Percentiles rank a stretch among this genome's conserved stretches.
phyloP scores from a whole-genome alignment of 2,888 invertebrate genomes.

The Byasa hedistus region DNA sequence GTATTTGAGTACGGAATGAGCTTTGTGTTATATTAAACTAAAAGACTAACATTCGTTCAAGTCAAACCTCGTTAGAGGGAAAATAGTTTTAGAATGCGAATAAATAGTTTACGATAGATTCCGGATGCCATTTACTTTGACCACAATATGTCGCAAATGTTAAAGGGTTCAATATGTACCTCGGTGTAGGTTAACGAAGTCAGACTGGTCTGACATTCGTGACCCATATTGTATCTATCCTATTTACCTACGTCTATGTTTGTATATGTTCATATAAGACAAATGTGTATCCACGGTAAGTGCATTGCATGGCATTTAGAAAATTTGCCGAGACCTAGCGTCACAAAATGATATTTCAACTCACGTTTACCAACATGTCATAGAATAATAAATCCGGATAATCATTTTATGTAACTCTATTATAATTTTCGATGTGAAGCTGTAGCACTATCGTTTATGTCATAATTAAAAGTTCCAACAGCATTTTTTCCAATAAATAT shows the following conservation, averaged over 20 bases:
- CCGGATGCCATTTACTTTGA: background rate
- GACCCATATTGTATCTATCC: background rate
- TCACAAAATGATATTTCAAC: background rate
- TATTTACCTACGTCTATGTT: background rate
- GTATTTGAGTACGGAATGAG: background rate
- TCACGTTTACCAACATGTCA: background rate
- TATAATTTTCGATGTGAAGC: background rate
- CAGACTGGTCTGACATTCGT: background rate
- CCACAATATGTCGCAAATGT: slow-evolving; percentile 1
- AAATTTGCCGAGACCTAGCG: slow-evolving; percentile 14
- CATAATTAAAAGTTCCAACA: background rate
- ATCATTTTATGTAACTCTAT: background rate
- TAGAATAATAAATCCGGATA: background rate
- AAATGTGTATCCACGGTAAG: background rate
- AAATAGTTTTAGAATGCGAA: background rate
- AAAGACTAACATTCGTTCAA: background rate
- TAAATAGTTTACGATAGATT: background rate
- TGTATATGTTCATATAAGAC: background rate
- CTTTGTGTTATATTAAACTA: background rate
- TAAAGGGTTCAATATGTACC: background rate
- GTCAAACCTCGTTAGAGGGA: background rate
- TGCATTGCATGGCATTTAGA: slow-evolving; percentile 21
- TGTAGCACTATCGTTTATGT: background rate
- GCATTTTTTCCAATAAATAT: background rate
- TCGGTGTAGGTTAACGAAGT: background rate